Evolutionary conservation across 2,113 vertebrate genomes (phyloP), one percentile per base, ranked within the genome.

Genomic region (Atlantisia rogersi): DNA sequence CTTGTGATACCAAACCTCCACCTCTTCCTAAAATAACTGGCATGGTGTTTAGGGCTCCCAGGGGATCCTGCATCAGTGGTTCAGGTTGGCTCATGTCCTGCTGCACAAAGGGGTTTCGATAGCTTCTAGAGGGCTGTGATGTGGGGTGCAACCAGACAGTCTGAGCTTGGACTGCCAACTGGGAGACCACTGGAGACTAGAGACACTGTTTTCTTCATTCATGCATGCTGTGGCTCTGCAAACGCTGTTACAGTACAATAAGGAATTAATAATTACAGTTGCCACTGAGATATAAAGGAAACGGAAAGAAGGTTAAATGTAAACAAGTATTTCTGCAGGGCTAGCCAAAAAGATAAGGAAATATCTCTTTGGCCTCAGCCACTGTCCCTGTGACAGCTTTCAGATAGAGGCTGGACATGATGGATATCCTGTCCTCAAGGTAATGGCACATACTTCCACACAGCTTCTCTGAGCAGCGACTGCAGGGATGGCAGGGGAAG

Each of bases 21-120:
- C 29, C 5, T 70, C 60, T 52, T 91, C 35, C 85, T 90, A 62
- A 94, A 94, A 94, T 91, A 95, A 76, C 83, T 89, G 81, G 29
- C 35, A 58, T 44, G 48, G 62, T 64, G 56, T 84, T 91, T 53
- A 84, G 69, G 58, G 65, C 35, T 94, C 93, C 69, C 35, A 20
- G 21, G 25, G 40, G 81, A 71, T 62, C 74, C 87, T 89, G 40
- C 16, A 69, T 86, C 81, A 89, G 81, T 74, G 68, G 28, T 70
- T 81, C 55, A 71, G 56, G 8, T 67, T 92, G 67, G 53, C 58
- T 91, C 0, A 0, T 76, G 63, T 59, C 37, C 67, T 86, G 58
- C 48, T 15, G 3, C 56, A 60, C 69, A 86, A 56, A 75, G 42
- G 52, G 52, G 31, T 16, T 86, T 75, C 2, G 1, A 8, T 71